Conservation (phyloP, 2,888 invertebrate genomes). For the Eumacrocentrus americanus region DNA sequence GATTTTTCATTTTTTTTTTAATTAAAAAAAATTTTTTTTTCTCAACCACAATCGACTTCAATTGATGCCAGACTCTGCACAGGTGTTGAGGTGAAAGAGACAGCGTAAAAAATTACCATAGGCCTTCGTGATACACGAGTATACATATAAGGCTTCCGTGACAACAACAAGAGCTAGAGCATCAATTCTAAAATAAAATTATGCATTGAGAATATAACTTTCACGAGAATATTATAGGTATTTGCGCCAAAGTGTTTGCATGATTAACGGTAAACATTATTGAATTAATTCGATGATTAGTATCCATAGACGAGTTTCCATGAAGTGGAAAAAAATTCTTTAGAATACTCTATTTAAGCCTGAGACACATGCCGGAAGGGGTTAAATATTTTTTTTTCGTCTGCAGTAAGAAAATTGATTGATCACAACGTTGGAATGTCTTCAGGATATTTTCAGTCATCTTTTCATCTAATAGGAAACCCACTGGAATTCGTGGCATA, state of each 20-base stretch:
- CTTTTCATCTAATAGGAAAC: too few relatives aligned
- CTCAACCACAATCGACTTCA: background rate
- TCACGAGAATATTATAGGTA: slow-evolving; percentile 45
- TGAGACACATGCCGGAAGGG: background rate
- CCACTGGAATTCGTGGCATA: too few relatives aligned
- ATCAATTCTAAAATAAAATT: slow-evolving; percentile 4
- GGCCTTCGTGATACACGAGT: slow-evolving; percentile 3
- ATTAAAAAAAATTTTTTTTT: slow-evolving; percentile 3
- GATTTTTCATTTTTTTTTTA: slow-evolving; percentile 17
- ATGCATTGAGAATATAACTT: slow-evolving; percentile 20
- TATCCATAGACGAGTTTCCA: background rate
- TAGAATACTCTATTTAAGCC: background rate
- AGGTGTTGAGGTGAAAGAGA: background rate
- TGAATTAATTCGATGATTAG: background rate
- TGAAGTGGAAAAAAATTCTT: background rate
- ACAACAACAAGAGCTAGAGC: slow-evolving; percentile 1
- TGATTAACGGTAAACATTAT: background rate
- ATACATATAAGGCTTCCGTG: slow-evolving; percentile 19
- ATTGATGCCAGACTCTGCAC: background rate
- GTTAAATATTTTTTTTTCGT: background rate
- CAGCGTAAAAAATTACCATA: slow-evolving; percentile 9
- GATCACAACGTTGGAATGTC: too few relatives aligned
- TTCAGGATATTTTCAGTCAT: too few relatives aligned
- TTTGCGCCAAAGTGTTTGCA: slow-evolving; percentile 41
- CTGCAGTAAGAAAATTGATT: too few relatives aligned